These are phyloP conservation scores for Platorchestia sp. DNA, from an alignment of 1,140 invertebrate genomes.

Conservation along the genomic window DNA sequence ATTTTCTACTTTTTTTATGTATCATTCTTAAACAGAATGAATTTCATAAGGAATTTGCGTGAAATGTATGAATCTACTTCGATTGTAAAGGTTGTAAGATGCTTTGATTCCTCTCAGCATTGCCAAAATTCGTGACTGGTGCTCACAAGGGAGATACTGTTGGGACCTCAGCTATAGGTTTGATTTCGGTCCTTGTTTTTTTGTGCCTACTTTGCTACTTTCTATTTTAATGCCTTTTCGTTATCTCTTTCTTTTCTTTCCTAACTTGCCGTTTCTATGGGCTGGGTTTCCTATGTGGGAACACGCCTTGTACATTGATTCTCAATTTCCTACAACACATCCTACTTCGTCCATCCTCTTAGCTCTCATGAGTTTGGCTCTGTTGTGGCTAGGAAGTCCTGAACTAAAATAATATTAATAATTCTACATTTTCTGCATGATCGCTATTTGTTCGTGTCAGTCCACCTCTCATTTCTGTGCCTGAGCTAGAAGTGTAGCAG, in stretches of 20 bases:
- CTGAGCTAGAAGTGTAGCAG: background rate
- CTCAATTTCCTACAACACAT: no score
- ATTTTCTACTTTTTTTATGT: background rate
- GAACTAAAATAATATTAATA: background rate
- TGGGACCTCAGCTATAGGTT: no score
- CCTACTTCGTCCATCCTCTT: no score
- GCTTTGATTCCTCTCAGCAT: background rate
- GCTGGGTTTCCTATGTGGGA: no score
- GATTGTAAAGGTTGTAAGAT: no score
- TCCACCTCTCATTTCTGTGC: background rate
- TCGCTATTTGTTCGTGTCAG: background rate
- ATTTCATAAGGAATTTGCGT: no score
- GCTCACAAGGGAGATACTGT: no score
- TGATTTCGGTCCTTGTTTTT: background rate
- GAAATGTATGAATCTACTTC: background rate
- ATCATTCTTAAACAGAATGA: no score
- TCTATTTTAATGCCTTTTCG: background rate
- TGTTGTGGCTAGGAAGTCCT: no score
- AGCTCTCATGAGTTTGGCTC: no score
- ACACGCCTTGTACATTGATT: no score
- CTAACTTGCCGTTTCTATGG: no score
- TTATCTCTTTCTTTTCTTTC: background rate
- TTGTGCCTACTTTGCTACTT: background rate
- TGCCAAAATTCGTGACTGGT: background rate
- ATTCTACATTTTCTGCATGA: background rate